These are phyloP conservation scores for Pomatostomus ruficeps DNA, from an alignment of 2,113 vertebrate genomes.

Conservation along the genomic window DNA sequence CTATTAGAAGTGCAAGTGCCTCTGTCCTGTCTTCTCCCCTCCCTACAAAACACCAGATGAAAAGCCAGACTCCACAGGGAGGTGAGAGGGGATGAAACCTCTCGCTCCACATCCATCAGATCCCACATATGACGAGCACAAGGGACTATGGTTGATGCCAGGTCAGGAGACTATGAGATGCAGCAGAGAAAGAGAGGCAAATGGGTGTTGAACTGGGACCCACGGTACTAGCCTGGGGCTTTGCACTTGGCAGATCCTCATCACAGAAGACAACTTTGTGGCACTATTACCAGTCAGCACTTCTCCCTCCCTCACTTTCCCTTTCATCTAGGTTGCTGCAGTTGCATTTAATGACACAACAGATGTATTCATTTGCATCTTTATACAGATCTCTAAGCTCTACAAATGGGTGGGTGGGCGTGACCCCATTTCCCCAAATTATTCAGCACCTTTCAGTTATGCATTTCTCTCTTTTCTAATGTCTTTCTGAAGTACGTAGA, in stretches of 20 bases:
- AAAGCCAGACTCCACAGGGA: background rate
- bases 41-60: background rate
- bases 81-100: background rate
- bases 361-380: slow-evolving; percentile 66
- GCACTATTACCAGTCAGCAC: slow-evolving; percentile 44
- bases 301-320: slow-evolving; percentile 27
- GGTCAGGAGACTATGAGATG: background rate
- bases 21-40: background rate
- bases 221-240: background rate
- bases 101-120: background rate
- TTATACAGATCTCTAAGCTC: slow-evolving; percentile 58
- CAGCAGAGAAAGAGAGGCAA: background rate
- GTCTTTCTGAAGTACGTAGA: background rate
- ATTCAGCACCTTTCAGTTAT: slow-evolving; percentile 59
- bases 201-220: background rate
- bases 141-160: background rate
- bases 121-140: background rate
- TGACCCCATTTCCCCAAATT: slow-evolving; percentile 59
- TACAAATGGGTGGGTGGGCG: slow-evolving; percentile 54
- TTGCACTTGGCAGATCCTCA: slow-evolving; percentile 28
- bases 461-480: slow-evolving; percentile 8
- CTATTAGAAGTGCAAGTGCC: rapidly evolving
- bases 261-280: slow-evolving; percentile 29
- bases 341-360: slow-evolving; percentile 64
- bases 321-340: slow-evolving; percentile 60